phyloP scores from a whole-genome alignment of 2,888 invertebrate species.

The Lasioglossum malachurum region DNA sequence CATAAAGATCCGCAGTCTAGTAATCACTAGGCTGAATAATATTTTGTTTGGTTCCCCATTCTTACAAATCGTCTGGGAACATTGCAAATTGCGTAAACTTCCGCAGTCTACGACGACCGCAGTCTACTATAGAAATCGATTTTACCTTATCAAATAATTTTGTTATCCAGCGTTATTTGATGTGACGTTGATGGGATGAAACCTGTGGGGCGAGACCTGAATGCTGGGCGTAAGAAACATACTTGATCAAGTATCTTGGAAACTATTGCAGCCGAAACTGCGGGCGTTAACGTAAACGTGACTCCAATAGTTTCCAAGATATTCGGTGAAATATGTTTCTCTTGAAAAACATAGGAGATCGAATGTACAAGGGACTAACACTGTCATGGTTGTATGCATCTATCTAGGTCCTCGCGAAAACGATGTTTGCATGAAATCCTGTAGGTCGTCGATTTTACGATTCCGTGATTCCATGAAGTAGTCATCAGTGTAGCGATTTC shows the following conservation, averaged over 20 bases:
- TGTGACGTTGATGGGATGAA: not conserved
- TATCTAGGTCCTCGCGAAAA: not conserved
- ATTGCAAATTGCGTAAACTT: too few species aligned
- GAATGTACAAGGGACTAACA: not conserved
- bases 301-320: not conserved
- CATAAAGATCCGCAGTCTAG: too few species aligned
- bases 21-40: too few species aligned
- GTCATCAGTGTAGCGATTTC: slow-evolving; percentile 5
- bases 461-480: slow-evolving; percentile 12
- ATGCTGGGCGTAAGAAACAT: not conserved
- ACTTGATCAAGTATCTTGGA: not conserved
- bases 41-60: too few species aligned
- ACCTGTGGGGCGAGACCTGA: not conserved
- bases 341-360: not conserved
- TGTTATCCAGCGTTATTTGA: too few species aligned
- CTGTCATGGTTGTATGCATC: not conserved
- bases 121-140: too few species aligned
- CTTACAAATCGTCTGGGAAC: too few species aligned
- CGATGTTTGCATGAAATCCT: not conserved
- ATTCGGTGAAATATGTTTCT: too few species aligned
- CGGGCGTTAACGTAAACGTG: not conserved
- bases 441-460: not conserved
- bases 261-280: not conserved
- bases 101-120: too few species aligned
- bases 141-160: too few species aligned